Conservation (phyloP, 2,797 vertebrate genomes). For the Leptodactylus fallax region DNA sequence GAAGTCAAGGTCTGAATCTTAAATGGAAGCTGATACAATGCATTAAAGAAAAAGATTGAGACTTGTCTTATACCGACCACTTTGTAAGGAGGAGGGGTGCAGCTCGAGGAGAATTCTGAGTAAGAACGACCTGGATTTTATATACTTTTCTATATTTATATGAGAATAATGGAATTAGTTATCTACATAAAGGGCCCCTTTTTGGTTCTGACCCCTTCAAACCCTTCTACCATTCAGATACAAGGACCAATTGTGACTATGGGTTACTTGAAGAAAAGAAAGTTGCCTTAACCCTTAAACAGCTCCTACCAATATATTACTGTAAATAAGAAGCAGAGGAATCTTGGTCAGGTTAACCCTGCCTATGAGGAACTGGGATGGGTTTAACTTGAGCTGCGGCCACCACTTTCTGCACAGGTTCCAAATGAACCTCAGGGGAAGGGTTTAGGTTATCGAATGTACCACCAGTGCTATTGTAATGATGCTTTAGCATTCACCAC, state of each 20-base stretch:
- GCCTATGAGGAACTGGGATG: not conserved
- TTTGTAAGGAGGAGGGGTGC: not conserved
- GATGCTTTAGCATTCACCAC: too few relatives aligned
- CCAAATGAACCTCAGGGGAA: not conserved
- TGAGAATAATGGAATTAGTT: not conserved
- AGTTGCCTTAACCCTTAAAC: not conserved
- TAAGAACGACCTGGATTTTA: not conserved
- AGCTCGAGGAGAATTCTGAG: not conserved
- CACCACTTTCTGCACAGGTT: not conserved
- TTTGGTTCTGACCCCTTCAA: not conserved
- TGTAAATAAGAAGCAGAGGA: not conserved
- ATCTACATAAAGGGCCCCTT: not conserved
- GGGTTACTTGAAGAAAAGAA: not conserved
- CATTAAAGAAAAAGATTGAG: conserved; percentile 24
- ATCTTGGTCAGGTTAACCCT: not conserved
- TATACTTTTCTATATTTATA: not conserved
- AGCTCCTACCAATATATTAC: too few relatives aligned
- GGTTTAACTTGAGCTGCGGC: not conserved
- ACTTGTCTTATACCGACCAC: not conserved
- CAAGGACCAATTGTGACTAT: not conserved
- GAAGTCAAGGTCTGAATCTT: conserved; percentile 48
- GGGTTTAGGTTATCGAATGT: too few relatives aligned
- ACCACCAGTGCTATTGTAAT: too few relatives aligned
- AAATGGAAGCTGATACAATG: conserved; percentile 32
- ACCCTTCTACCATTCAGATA: not conserved